Evolutionary conservation across 2,113 vertebrate species (phyloP).

Genomic region (Ptilonorhynchus violaceus): DNA sequence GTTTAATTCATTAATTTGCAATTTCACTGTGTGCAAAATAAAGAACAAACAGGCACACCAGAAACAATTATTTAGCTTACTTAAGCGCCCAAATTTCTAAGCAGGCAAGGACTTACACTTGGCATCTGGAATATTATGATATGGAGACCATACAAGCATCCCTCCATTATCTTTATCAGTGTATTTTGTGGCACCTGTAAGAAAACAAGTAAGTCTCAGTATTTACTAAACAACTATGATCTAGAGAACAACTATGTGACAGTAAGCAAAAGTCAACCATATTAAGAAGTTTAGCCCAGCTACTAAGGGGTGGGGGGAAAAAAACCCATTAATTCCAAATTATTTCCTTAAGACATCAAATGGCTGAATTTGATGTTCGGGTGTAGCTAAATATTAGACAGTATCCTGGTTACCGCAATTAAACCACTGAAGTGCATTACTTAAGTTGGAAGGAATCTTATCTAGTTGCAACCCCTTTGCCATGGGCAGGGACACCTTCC

Average conservation of each 20-base stretch:
- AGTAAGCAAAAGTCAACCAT: not conserved
- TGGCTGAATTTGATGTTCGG: not conserved
- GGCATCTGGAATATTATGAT: constrained; percentile 87
- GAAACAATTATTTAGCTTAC: not conserved
- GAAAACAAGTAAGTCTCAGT: constrained; percentile 42
- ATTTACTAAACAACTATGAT: not conserved
- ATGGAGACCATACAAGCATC: constrained; percentile 97
- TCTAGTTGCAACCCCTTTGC: not conserved
- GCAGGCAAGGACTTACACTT: constrained; percentile 81
- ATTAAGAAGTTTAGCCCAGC: not conserved
- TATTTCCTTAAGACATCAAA: not conserved
- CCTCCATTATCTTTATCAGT: constrained; percentile 93
- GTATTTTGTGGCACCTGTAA: constrained; percentile 89
- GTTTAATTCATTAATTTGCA: not conserved
- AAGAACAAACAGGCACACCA: not conserved
- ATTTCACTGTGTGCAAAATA: not conserved
- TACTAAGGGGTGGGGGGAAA: fast-evolving
- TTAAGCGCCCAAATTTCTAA: not conserved
- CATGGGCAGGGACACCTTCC: not conserved
- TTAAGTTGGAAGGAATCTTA: not conserved
- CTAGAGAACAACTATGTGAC: not conserved
- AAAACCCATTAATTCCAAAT: not conserved
- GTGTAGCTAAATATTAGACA: not conserved
- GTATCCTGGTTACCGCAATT: not conserved
- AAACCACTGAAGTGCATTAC: not conserved